Conservation (phyloP, 2,888 invertebrate species). For the Erebia ligea region DNA sequence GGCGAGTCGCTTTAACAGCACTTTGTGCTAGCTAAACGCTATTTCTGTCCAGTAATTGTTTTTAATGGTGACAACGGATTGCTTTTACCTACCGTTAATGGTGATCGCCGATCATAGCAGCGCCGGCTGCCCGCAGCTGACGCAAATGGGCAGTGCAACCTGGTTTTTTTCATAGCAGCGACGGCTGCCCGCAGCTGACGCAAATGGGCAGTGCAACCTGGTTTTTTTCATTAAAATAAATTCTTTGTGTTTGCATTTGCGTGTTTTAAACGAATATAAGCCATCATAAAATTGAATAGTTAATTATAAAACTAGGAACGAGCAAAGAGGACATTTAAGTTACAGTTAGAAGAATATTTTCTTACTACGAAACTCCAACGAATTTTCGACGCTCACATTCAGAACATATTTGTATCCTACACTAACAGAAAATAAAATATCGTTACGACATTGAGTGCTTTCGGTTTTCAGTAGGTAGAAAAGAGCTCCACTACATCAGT, state of each 20-base stretch:
- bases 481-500: too few relatives aligned
- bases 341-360: too few relatives aligned
- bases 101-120: slow-evolving; percentile 5
- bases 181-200: neutral
- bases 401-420: too few relatives aligned
- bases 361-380: too few relatives aligned
- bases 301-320: too few relatives aligned
- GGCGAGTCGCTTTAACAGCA: slow-evolving; percentile 18
- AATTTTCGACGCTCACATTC: too few relatives aligned
- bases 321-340: too few relatives aligned
- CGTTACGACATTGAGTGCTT: neutral
- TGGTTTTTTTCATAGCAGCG: neutral
- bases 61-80: slow-evolving; percentile 38
- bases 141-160: neutral
- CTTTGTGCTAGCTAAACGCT: slow-evolving; percentile 32
- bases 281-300: too few relatives aligned
- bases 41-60: slow-evolving; percentile 37
- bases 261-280: too few relatives aligned
- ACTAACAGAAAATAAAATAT: too few relatives aligned
- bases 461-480: neutral
- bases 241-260: too few relatives aligned
- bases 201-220: neutral
- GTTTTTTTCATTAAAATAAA: too few relatives aligned
- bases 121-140: neutral
- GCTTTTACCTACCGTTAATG: slow-evolving; percentile 37